A percentile compares a stretch with the other conserved stretches of the same genome.
phyloP scores from a whole-genome alignment of 2,113 vertebrate species.

The Albula goreensis region DNA sequence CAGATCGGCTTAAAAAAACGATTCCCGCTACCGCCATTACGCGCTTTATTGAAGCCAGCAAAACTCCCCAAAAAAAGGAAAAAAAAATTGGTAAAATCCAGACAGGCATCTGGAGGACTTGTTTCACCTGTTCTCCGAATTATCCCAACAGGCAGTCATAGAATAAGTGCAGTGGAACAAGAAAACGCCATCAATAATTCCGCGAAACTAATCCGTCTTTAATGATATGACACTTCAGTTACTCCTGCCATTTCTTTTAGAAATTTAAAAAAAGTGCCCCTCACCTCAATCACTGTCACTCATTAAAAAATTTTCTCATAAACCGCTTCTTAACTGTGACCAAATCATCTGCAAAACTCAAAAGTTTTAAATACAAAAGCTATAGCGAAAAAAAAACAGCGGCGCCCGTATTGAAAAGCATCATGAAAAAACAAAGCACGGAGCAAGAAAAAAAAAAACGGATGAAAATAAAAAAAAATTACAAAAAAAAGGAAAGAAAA shows the following conservation, averaged over 20 bases:
- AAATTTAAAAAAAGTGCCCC: background rate
- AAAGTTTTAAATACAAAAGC: background rate
- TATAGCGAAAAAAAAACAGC: background rate
- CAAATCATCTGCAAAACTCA: background rate
- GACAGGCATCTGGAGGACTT: background rate
- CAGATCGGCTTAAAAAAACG: background rate
- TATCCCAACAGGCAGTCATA: background rate
- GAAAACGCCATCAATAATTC: background rate
- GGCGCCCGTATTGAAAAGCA: background rate
- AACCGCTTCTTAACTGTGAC: background rate
- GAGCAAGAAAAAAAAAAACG: background rate
- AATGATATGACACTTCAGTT: background rate
- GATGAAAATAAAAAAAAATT: conserved; percentile 64
- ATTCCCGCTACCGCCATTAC: background rate
- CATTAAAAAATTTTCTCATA: background rate
- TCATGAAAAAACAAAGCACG: background rate
- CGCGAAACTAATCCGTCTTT: background rate
- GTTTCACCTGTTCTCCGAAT: background rate
- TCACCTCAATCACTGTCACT: background rate
- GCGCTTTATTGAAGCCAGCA: background rate
- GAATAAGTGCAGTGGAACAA: too few relatives aligned
- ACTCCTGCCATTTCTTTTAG: background rate
- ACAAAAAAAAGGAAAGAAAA: conserved; percentile 8
- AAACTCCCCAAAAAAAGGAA: background rate
- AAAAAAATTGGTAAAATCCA: background rate